Evolutionary conservation across 1,140 invertebrate genomes (phyloP).

Genomic region (Listronotus bonariensis): DNA sequence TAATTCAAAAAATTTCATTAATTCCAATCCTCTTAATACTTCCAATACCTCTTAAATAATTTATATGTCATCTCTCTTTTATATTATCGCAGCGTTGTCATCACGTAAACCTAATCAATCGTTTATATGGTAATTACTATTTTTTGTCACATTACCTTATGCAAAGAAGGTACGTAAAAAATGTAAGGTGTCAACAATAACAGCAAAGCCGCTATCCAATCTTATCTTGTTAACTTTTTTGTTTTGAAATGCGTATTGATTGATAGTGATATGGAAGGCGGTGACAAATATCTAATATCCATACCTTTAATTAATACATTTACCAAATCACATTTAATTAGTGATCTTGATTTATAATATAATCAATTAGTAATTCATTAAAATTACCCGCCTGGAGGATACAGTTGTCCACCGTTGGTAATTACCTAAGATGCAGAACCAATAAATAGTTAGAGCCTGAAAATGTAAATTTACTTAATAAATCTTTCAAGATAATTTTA

Average conservation of each 20-base stretch:
- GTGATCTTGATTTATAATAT: constrained; percentile 32
- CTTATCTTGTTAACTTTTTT: constrained; percentile 31
- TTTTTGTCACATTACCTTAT: constrained; percentile 1
- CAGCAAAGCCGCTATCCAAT: constrained; percentile 11
- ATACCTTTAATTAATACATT: constrained; percentile 27
- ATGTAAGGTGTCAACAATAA: background rate
- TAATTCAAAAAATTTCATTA: too few relatives aligned
- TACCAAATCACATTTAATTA: constrained; percentile 33
- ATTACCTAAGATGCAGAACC: constrained; percentile 7
- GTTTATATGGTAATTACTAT: background rate
- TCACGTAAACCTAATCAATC: too few relatives aligned
- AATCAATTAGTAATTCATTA: constrained; percentile 29
- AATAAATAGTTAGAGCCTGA: constrained; percentile 6
- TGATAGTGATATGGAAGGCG: constrained; percentile 25
- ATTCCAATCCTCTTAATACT: too few relatives aligned
- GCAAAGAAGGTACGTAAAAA: background rate
- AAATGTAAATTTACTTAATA: constrained; percentile 8
- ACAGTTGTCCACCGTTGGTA: constrained; percentile 13
- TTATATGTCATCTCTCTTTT: too few relatives aligned
- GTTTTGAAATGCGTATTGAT: constrained; percentile 23
- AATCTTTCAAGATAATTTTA: background rate
- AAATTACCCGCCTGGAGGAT: constrained; percentile 7
- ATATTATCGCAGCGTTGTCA: too few relatives aligned
- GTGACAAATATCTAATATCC: constrained; percentile 26
- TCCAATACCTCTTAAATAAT: too few relatives aligned